Evolutionary conservation across 2,888 invertebrate genomes (phyloP).

Genomic region (Nineta flava): DNA sequence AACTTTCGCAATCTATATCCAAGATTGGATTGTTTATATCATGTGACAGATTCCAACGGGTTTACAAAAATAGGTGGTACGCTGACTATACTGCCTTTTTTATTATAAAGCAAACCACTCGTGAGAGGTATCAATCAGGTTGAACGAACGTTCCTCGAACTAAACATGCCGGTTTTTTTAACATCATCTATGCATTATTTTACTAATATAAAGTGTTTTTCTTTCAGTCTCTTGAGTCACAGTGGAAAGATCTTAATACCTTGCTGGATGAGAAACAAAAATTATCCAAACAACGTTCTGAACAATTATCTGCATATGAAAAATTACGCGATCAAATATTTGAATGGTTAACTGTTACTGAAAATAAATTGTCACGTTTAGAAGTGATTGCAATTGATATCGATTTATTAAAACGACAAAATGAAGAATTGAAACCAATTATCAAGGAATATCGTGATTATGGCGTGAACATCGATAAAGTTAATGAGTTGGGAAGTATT

Average conservation of each 20-base stretch:
- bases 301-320: slow-evolving; percentile 77
- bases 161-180: too few species aligned
- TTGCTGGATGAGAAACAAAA: slow-evolving; percentile 72
- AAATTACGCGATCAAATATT: slow-evolving; percentile 63
- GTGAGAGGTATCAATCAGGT: too few species aligned
- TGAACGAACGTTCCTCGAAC: too few species aligned
- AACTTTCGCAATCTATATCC: too few species aligned
- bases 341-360: slow-evolving; percentile 73
- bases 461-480: slow-evolving; percentile 69
- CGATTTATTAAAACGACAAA: slow-evolving; percentile 68
- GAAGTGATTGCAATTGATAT: slow-evolving; percentile 79
- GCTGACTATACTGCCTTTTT: too few species aligned
- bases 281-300: slow-evolving; percentile 66
- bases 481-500: slow-evolving; percentile 75
- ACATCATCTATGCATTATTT: too few species aligned
- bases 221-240: slow-evolving; percentile 53
- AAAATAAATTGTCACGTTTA: slow-evolving; percentile 56
- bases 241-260: slow-evolving; percentile 76
- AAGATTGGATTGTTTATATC: too few species aligned
- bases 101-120: too few species aligned
- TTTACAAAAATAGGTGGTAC: too few species aligned
- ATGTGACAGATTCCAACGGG: too few species aligned
- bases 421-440: slow-evolving; percentile 70
- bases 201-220: background rate
- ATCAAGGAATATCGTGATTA: slow-evolving; percentile 81